Evolutionary conservation across 2,888 invertebrate species (phyloP).

Genomic region (Tricholauxania praeusta): DNA sequence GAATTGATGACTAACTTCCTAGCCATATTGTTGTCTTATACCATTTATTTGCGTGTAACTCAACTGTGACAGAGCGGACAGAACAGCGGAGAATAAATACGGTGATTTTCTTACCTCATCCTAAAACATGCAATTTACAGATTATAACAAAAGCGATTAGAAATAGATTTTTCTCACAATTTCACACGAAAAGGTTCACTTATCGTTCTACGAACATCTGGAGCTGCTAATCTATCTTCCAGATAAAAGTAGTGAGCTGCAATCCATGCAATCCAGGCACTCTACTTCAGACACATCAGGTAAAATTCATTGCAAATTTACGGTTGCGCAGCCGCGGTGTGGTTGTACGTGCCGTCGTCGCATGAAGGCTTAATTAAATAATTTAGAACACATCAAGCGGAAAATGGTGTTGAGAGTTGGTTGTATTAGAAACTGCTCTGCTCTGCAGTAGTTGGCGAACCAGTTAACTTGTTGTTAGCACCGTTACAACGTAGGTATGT

Average conservation of each 20-base stretch:
- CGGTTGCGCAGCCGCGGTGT: constrained; percentile 3
- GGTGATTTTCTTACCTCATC: background rate
- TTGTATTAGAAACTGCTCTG: too few species aligned
- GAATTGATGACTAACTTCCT: background rate
- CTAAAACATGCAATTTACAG: constrained; percentile 33
- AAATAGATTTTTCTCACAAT: constrained; percentile 24
- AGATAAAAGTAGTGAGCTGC: background rate
- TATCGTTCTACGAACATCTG: background rate
- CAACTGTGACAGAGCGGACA: background rate
- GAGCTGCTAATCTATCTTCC: constrained; percentile 13
- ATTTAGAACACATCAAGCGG: constrained; percentile 27
- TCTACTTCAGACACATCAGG: background rate
- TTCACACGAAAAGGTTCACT: constrained; percentile 14
- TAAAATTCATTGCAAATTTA: background rate
- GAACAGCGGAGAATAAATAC: background rate
- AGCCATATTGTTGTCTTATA: background rate
- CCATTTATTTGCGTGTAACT: constrained; percentile 8
- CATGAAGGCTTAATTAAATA: constrained; percentile 37
- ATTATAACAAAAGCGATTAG: constrained; percentile 30
- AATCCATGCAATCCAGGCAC: too few species aligned
- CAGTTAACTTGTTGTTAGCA: constrained; percentile 15
- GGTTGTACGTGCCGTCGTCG: background rate
- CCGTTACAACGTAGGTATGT: constrained; percentile 27
- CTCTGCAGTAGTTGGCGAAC: constrained; percentile 9
- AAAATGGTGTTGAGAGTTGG: background rate